These are phyloP conservation scores for Uria aalge DNA, from an alignment of 2,113 vertebrate genomes.

Conservation along the genomic window DNA sequence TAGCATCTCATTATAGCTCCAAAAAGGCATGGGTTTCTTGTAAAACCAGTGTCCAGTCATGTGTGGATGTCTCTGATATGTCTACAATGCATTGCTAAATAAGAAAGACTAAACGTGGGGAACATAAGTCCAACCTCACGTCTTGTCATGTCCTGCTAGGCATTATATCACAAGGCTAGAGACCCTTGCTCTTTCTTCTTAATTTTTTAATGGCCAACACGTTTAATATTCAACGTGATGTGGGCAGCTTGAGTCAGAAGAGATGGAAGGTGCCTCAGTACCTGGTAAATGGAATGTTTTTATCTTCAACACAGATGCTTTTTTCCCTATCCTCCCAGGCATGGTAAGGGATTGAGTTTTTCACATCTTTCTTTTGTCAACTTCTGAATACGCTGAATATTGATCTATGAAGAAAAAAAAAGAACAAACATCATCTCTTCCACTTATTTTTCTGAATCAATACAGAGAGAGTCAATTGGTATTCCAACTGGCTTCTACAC, in stretches of 20 bases:
- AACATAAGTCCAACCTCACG: rapidly evolving
- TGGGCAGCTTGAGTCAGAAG: not conserved
- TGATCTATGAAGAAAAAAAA: not conserved
- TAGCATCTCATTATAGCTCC: not conserved
- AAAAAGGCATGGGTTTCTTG: not conserved
- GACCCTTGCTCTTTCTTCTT: not conserved
- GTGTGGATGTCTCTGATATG: not conserved
- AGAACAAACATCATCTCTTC: not conserved
- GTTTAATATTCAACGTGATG: not conserved
- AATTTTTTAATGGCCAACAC: not conserved
- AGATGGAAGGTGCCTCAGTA: not conserved
- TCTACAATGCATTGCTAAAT: not conserved
- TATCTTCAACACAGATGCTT: not conserved
- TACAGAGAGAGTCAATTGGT: not conserved
- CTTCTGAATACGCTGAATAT: not conserved
- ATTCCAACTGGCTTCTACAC: not conserved
- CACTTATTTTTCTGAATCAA: not conserved
- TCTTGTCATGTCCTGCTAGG: not conserved
- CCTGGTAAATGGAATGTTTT: not conserved
- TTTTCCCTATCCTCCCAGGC: not conserved
- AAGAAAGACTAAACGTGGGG: not conserved
- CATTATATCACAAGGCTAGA: not conserved
- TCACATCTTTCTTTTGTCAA: not conserved
- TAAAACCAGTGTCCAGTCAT: not conserved
- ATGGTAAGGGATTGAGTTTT: not conserved